phyloP scores from a whole-genome alignment of 2,888 invertebrate genomes.

The Diploptera punctata region DNA sequence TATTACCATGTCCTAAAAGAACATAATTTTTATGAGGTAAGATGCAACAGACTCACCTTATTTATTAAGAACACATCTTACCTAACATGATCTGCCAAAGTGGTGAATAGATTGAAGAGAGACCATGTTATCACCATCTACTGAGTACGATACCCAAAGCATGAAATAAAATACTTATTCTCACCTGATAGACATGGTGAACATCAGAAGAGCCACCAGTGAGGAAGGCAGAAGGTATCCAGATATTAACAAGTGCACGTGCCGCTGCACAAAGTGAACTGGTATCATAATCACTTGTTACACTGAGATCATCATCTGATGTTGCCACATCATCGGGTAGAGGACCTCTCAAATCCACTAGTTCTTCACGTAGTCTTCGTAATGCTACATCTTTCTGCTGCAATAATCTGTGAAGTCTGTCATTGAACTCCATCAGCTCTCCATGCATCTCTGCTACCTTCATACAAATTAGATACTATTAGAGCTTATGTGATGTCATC shows the following conservation, averaged over 20 bases:
- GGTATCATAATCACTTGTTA: slow-evolving; percentile 50
- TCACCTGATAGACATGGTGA: slow-evolving; percentile 90
- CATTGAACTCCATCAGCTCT: slow-evolving; percentile 91
- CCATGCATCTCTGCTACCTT: slow-evolving; percentile 95
- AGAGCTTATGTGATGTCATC: too few relatives aligned
- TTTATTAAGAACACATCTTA: too few relatives aligned
- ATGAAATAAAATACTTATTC: too few relatives aligned
- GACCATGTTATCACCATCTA: too few relatives aligned
- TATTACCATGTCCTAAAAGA: too few relatives aligned
- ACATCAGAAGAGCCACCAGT: slow-evolving; percentile 74
- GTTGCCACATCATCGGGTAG: slow-evolving; percentile 58
- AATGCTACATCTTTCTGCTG: slow-evolving; percentile 66
- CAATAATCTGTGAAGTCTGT: slow-evolving; percentile 75
- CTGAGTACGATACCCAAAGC: too few relatives aligned
- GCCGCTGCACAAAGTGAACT: slow-evolving; percentile 49
- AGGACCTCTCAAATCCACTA: slow-evolving; percentile 71
- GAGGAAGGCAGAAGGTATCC: slow-evolving; percentile 88
- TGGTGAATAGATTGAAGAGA: too few relatives aligned
- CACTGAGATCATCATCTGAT: slow-evolving; percentile 54
- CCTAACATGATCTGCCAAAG: too few relatives aligned
- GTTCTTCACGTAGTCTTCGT: slow-evolving; percentile 65
- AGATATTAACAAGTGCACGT: slow-evolving; percentile 72
- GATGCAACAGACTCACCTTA: too few relatives aligned
- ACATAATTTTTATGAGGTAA: too few relatives aligned
- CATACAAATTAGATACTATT: slow-evolving; percentile 20